A percentile compares a stretch with the other conserved stretches of the same genome.
Evolutionary conservation across 1,140 invertebrate species (phyloP).

Genomic region (Halesus radiatus): DNA sequence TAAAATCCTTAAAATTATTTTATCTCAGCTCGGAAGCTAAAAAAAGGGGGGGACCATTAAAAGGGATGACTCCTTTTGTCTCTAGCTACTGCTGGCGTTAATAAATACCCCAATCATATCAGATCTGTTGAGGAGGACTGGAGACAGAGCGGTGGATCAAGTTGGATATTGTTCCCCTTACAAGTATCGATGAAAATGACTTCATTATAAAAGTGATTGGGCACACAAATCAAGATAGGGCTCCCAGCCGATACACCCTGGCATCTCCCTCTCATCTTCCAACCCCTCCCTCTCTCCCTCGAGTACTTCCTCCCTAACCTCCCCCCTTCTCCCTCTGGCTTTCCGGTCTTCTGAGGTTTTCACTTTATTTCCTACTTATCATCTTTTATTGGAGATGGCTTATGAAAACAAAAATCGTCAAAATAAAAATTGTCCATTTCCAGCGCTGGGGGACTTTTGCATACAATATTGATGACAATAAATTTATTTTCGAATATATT

Average conservation of each 20-base stretch:
- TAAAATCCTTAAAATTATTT: too few relatives aligned
- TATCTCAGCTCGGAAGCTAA: too few relatives aligned
- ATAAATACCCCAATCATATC: conserved; percentile 1
- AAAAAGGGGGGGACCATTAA: too few relatives aligned
- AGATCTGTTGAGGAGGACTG: not conserved
- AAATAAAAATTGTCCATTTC: too few relatives aligned
- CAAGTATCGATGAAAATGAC: conserved; percentile 25
- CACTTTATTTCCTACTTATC: not conserved
- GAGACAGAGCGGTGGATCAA: not conserved
- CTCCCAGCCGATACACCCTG: not conserved
- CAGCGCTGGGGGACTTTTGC: too few relatives aligned
- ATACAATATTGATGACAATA: too few relatives aligned
- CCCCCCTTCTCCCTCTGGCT: not conserved
- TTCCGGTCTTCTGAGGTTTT: not conserved
- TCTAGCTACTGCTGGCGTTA: too few relatives aligned
- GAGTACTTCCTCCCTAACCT: not conserved
- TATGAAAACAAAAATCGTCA: not conserved
- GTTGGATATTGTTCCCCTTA: conserved; percentile 3
- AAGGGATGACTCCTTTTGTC: too few relatives aligned
- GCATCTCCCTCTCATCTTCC: not conserved
- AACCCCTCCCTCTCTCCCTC: not conserved
- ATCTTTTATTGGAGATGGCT: not conserved
- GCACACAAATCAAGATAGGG: conserved; percentile 28
- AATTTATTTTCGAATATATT: too few relatives aligned
- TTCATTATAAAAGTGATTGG: conserved; percentile 37